Percentiles rank a stretch among this genome's conserved stretches.
Evolutionary conservation across 2,113 vertebrate species (phyloP).

Genomic region (Corydoras maculifer): DNA sequence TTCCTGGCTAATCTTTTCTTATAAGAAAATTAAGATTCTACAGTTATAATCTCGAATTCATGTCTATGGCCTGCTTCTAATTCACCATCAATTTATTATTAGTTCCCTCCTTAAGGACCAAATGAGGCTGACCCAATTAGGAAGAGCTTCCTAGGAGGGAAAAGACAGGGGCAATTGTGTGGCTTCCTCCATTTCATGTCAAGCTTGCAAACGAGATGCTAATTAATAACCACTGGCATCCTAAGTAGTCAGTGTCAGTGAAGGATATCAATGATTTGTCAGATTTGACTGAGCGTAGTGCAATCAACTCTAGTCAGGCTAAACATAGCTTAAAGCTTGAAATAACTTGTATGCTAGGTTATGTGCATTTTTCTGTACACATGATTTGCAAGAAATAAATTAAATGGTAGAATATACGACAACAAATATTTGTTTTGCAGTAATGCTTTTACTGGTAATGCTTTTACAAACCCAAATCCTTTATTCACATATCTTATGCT

Average conservation of each 20-base stretch:
- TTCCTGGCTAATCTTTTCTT: neutral
- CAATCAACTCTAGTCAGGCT: constrained; percentile 40
- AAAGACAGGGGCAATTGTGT: constrained; percentile 67
- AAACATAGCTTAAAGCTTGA: neutral
- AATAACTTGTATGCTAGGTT: too few species aligned
- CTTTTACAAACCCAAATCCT: too few species aligned
- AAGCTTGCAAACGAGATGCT: constrained; percentile 82
- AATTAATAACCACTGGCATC: constrained; percentile 91
- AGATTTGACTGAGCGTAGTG: constrained; percentile 59
- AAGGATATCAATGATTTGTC: constrained; percentile 71
- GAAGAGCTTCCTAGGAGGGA: constrained; percentile 59
- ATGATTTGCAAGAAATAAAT: too few species aligned
- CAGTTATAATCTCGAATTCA: constrained; percentile 40
- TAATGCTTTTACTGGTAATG: too few species aligned
- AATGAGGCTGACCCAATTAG: constrained; percentile 79
- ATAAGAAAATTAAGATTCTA: constrained; percentile 8
- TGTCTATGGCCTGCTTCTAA: constrained; percentile 41
- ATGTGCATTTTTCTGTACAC: too few species aligned
- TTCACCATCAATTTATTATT: constrained; percentile 68
- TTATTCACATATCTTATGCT: too few species aligned
- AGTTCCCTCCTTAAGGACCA: constrained; percentile 71
- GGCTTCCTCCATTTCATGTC: constrained; percentile 78
- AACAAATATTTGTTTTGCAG: too few species aligned
- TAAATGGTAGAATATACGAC: too few species aligned
- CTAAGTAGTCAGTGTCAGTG: constrained; percentile 70